phyloP scores from a whole-genome alignment of 35 echinoderm and acorn worm genomes.

The Diadema setosum region DNA sequence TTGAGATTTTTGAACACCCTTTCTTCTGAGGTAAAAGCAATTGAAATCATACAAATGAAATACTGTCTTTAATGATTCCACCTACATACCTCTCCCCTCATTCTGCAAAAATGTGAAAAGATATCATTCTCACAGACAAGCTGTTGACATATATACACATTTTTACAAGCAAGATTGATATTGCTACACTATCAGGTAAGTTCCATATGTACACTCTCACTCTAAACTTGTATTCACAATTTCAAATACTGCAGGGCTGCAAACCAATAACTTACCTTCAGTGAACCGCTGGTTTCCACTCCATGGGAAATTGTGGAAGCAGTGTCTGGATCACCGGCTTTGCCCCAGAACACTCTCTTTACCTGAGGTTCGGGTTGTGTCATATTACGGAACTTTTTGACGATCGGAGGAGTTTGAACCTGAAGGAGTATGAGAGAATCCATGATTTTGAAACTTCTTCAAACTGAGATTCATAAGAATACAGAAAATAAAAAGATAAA shows the following conservation, averaged over 20 bases:
- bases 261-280: slow-evolving; percentile 57
- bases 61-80: no score
- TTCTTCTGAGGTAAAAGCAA: no score
- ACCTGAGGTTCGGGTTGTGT: slow-evolving; percentile 83
- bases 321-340: slow-evolving; percentile 76
- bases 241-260: not conserved
- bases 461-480: not conserved
- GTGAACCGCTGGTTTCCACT: slow-evolving; percentile 60
- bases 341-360: slow-evolving; percentile 83
- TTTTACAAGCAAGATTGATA: no score
- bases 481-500: not conserved
- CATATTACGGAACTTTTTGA: slow-evolving; percentile 96
- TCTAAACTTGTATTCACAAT: no score
- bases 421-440: not conserved
- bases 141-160: no score
- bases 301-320: slow-evolving; percentile 82
- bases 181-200: no score
- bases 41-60: no score
- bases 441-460: not conserved
- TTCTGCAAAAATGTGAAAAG: no score
- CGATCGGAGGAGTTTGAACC: slow-evolving; percentile 87
- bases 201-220: no score
- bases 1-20: no score
- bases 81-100: no score
- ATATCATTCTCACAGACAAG: no score